Evolutionary conservation across 2,888 invertebrate species (phyloP), one percentile per base, ranked within the genome.

Genomic region (Nematopogon swammerdamellus): DNA sequence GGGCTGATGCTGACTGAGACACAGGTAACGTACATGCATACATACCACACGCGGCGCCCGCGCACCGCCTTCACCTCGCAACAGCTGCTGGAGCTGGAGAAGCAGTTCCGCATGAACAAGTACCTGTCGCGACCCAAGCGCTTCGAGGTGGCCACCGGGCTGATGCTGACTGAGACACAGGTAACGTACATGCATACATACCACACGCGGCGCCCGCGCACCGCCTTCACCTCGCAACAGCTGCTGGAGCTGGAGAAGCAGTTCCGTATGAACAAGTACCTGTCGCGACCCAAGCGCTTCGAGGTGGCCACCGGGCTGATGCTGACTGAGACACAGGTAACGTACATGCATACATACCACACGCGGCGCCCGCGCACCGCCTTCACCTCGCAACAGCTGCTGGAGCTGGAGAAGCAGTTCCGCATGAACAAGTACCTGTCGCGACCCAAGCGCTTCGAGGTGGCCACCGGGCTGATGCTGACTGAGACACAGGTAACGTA

Each of bases 381-480:
- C 1, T 99, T 99, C 82, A 99, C 98, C 1, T 93, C 90, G 16
- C 98, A 99, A 66, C 99, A 99, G 64, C 85, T 99, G 18, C 82
- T 99, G 58, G 98, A 99, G 72, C 79, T 99, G 63, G 99, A 99
- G 77, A 93, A 97, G 69, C 98, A 99, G 80, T 99, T 99, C 82
- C 87, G 95, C 53, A 95, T 97, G 83, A 99, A 97, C 83, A 99
- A 99, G 76, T 99, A 99, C 81, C 86, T 99, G 45, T 98, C 97
- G 29, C 81, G 99, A 58, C 98, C 99, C 25, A 97, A 98, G 75
- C 83, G 99, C 62, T 99, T 97, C 70, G 98, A 99, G 71, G 97
- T 99, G 47, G 99, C 99, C 45, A 98, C 97, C 51, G 94, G 94
- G 49, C 80, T 99, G 52, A 95, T 96, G 91, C 85, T 99, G 44